These are phyloP conservation scores for Archilochus colubris DNA, from an alignment of 2,113 vertebrate genomes.

Conservation along the genomic window DNA sequence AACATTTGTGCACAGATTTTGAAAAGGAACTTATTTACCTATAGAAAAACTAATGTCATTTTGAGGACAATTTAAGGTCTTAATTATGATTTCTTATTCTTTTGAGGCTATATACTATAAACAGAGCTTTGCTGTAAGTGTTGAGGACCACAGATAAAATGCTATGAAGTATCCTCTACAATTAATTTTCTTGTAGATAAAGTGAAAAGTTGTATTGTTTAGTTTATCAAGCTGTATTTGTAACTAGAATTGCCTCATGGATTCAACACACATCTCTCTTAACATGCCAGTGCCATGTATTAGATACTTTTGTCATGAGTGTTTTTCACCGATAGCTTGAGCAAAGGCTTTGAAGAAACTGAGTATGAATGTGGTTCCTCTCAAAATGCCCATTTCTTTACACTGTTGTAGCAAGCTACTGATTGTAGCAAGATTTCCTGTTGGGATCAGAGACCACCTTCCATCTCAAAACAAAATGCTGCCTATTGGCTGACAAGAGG, in stretches of 20 bases:
- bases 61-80: neutral
- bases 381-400: neutral
- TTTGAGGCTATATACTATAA: neutral
- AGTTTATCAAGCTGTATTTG: neutral
- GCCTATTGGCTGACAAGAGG: neutral
- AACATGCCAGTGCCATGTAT: neutral
- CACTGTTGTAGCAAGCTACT: neutral
- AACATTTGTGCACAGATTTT: constrained; percentile 14
- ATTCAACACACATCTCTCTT: neutral
- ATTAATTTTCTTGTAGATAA: neutral
- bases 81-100: neutral
- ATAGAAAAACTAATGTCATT: neutral
- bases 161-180: neutral
- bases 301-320: neutral
- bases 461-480: neutral
- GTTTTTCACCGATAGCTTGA: neutral
- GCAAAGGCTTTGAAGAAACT: neutral
- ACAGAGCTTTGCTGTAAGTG: neutral
- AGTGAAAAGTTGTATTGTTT: neutral
- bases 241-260: neutral
- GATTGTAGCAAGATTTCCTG: neutral
- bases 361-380: neutral
- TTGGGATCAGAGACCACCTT: neutral
- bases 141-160: neutral
- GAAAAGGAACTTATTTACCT: constrained; percentile 7